These are phyloP conservation scores for Miniopterus natalensis DNA, from an alignment of 2,113 vertebrate species.

Conservation along the genomic window DNA sequence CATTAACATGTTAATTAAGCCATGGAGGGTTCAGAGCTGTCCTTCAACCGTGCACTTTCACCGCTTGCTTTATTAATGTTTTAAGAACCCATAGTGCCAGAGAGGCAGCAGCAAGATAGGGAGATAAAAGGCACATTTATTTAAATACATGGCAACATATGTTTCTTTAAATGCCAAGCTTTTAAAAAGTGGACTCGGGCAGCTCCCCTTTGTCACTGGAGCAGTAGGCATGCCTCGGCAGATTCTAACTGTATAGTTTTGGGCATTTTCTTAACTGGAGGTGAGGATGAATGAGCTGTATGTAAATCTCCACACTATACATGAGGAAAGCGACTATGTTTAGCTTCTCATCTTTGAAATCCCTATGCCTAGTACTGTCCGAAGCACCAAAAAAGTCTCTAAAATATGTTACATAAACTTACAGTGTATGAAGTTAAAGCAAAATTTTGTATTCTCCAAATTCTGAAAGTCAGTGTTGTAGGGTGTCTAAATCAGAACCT, in stretches of 20 bases:
- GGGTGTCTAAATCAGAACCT: not conserved
- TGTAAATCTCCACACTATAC: not conserved
- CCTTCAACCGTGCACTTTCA: conserved; percentile 68
- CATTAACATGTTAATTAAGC: conserved; percentile 80
- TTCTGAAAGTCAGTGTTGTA: conserved; percentile 17
- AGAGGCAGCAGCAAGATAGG: not conserved
- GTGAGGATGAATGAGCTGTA: not conserved
- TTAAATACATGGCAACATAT: not conserved
- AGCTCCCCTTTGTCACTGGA: not conserved
- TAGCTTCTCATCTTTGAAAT: conserved; percentile 28
- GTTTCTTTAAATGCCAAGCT: conserved; percentile 1
- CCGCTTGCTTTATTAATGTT: conserved; percentile 40
- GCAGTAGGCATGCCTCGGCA: not conserved
- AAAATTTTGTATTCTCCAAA: conserved; percentile 52
- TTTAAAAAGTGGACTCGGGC: not conserved
- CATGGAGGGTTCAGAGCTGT: conserved; percentile 25
- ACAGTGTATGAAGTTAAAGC: not conserved
- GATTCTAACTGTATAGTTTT: not conserved
- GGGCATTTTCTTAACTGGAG: not conserved
- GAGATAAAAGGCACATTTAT: not conserved
- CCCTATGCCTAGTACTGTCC: not conserved
- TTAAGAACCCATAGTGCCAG: not conserved
- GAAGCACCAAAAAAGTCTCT: not conserved
- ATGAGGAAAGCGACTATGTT: not conserved
- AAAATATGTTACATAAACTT: not conserved